Conservation (phyloP, 2,797 vertebrate genomes). For the Orientallactaga sibirica region DNA sequence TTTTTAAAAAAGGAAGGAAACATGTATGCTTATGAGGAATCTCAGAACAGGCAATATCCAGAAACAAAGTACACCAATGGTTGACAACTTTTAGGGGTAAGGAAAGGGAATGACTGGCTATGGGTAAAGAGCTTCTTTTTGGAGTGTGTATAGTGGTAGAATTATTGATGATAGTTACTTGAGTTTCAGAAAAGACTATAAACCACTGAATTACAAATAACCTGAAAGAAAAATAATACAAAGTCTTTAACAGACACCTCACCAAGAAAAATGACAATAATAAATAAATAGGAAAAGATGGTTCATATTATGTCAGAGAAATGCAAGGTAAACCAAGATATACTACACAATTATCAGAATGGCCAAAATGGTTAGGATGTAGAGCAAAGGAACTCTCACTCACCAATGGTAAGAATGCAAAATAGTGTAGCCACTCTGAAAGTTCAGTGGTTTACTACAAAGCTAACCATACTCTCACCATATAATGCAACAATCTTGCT, state of each 20-base stretch:
- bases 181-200: neutral
- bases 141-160: neutral
- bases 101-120: neutral
- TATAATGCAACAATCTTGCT: neutral
- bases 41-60: neutral
- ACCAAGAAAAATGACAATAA: neutral
- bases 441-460: neutral
- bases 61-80: neutral
- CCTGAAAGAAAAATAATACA: neutral
- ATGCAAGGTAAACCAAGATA: neutral
- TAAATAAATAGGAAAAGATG: neutral
- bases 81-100: neutral
- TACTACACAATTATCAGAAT: neutral
- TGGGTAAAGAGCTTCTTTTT: neutral
- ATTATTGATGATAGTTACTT: neutral
- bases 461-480: neutral
- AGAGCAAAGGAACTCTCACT: neutral
- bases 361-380: neutral
- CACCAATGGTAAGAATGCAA: neutral
- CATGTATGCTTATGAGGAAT: fast-evolving
- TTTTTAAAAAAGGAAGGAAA: no score
- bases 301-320: neutral
- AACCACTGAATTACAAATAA: neutral
- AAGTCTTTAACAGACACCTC: neutral
- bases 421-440: neutral